Evolutionary conservation across 2,888 invertebrate genomes (phyloP).

Genomic region (Meloe dianella): DNA sequence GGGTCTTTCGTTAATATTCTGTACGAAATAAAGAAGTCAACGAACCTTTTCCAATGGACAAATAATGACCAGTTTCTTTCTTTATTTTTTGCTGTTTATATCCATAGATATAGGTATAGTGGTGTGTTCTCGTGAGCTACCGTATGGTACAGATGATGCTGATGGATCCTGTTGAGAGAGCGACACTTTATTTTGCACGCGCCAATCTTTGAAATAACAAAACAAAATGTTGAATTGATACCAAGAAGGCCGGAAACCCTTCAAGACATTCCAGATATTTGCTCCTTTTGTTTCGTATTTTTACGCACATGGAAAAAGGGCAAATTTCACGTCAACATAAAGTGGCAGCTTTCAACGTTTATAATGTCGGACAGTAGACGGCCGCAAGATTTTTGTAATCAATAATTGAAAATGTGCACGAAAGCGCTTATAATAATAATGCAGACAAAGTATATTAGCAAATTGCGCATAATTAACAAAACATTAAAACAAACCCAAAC

Average conservation of each 20-base stretch:
- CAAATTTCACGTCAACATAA: conserved; percentile 1
- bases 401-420: background rate
- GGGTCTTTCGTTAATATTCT: background rate
- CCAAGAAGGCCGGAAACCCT: conserved; percentile 7
- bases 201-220: background rate
- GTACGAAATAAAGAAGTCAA: conserved; percentile 28
- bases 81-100: background rate
- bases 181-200: conserved; percentile 4
- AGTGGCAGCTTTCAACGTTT: conserved; percentile 1
- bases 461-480: too few species aligned
- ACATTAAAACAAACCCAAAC: too few species aligned
- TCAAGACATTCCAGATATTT: background rate
- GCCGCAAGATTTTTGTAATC: background rate
- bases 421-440: too few species aligned
- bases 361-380: background rate
- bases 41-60: conserved; percentile 41
- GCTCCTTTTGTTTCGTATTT: background rate
- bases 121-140: conserved; percentile 19
- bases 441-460: too few species aligned
- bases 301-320: background rate
- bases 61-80: conserved; percentile 37
- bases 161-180: background rate
- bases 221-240: background rate
- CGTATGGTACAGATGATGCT: conserved; percentile 5
- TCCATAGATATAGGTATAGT: too few species aligned